Percentiles rank a stretch among this genome's conserved stretches.
Conservation (phyloP, 1,140 invertebrate species). For the Sitobion miscanthi region DNA sequence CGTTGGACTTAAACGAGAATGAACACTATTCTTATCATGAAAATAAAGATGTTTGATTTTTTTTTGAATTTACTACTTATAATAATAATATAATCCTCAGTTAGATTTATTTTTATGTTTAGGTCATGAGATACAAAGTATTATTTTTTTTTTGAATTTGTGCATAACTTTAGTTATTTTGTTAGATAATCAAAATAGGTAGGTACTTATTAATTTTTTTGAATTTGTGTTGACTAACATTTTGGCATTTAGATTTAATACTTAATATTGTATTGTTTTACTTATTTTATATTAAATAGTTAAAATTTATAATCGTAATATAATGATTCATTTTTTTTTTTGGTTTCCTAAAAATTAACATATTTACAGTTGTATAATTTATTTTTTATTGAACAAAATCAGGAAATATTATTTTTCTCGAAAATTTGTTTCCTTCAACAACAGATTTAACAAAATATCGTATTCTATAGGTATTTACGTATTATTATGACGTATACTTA, state of each 20-base stretch:
- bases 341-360: no score
- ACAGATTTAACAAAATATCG: neutral
- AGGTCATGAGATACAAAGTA: neutral
- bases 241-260: neutral
- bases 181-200: neutral
- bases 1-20: slow-evolving; percentile 57
- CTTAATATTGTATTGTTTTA: neutral
- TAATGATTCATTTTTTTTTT: neutral
- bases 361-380: neutral
- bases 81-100: neutral
- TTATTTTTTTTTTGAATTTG: neutral
- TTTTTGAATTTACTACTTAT: neutral
- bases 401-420: no score
- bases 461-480: no score
- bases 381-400: neutral
- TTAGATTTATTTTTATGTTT: neutral
- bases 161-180: neutral
- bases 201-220: neutral
- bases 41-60: neutral
- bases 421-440: neutral
- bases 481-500: neutral
- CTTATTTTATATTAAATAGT: neutral
- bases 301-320: neutral
- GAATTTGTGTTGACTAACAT: neutral
- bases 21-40: slow-evolving; percentile 4